These are phyloP conservation scores for Hydrotaea cyrtoneurina DNA, from an alignment of 2,888 invertebrate species.

Conservation along the genomic window DNA sequence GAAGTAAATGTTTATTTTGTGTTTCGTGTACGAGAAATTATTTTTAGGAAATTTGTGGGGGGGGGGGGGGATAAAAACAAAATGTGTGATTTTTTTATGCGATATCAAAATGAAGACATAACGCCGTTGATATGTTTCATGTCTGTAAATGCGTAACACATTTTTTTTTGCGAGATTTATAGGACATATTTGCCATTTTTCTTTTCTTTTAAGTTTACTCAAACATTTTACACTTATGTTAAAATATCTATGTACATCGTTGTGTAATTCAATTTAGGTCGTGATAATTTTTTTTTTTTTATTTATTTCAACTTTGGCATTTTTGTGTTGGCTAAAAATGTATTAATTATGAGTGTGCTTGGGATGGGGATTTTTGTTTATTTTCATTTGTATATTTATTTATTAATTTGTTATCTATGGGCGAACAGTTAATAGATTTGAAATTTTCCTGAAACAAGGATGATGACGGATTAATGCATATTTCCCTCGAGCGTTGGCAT, in stretches of 20 bases:
- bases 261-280: not conserved
- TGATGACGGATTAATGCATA: not conserved
- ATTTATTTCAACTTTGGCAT: not conserved
- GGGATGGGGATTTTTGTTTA: not conserved
- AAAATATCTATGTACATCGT: not conserved
- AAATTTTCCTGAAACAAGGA: not conserved
- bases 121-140: not conserved
- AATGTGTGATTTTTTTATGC: conserved; percentile 12
- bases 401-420: not conserved
- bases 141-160: conserved; percentile 8
- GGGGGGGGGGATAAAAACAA: too few relatives aligned
- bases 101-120: not conserved
- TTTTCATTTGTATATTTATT: not conserved
- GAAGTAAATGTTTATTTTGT: conserved; percentile 12
- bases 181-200: not conserved
- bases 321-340: conserved; percentile 10
- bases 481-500: not conserved
- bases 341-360: conserved; percentile 4
- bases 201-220: conserved; percentile 36
- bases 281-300: conserved; percentile 19
- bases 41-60: conserved; percentile 24
- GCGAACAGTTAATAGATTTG: not conserved
- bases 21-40: not conserved
- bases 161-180: not conserved
- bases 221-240: conserved; percentile 21